phyloP scores from a whole-genome alignment of 2,888 invertebrate genomes.

The Gibbula magus region DNA sequence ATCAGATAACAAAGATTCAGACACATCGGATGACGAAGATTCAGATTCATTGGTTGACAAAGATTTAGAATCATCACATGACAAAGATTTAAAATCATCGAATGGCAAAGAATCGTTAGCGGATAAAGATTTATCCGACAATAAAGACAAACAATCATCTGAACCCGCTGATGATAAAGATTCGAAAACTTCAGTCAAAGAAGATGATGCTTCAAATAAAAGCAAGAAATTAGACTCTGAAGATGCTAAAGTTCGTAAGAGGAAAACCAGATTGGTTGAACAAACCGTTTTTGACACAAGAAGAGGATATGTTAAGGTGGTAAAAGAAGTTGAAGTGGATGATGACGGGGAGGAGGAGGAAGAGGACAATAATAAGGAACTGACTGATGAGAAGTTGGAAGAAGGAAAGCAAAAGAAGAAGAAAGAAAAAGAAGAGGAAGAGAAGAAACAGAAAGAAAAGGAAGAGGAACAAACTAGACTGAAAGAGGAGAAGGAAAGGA shows the following conservation, averaged over 20 bases:
- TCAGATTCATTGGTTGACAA: no score
- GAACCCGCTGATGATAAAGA: no score
- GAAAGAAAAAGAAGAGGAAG: background rate
- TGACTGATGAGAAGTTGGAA: background rate
- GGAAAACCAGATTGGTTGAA: background rate
- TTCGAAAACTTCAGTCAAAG: no score
- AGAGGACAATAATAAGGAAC: background rate
- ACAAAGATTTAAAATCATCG: no score
- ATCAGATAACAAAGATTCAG: no score
- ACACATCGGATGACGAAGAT: no score
- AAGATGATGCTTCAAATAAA: background rate
- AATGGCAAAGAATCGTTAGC: no score
- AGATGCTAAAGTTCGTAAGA: background rate
- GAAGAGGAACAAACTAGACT: background rate
- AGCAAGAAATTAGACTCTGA: background rate
- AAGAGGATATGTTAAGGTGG: slow-evolving; percentile 15
- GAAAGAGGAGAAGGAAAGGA: background rate
- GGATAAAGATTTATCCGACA: no score
- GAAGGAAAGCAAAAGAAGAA: background rate
- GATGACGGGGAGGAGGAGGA: background rate
- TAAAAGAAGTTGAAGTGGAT: slow-evolving; percentile 25
- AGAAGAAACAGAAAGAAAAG: background rate
- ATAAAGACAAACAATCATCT: no score
- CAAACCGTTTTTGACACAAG: background rate
- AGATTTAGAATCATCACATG: no score